phyloP scores from a whole-genome alignment of 2,888 invertebrate genomes.

The Eristalis tenax region DNA sequence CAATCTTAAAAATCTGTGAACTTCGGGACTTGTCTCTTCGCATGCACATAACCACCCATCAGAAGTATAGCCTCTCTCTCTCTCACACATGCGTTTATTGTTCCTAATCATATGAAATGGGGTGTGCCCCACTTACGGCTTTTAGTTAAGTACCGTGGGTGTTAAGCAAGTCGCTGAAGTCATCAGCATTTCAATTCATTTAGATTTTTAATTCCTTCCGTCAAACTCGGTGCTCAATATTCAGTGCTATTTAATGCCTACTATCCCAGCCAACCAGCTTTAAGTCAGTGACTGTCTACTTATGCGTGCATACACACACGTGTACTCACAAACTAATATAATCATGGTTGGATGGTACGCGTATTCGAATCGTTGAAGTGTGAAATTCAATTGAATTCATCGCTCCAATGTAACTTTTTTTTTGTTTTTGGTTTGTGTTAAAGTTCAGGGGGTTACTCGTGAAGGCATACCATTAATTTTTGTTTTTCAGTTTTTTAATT shows the following conservation, averaged over 20 bases:
- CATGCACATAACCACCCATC: too few species aligned
- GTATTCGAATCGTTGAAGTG: background rate
- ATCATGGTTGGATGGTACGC: background rate
- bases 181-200: background rate
- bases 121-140: too few species aligned
- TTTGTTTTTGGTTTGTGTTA: background rate
- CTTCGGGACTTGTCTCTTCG: too few species aligned
- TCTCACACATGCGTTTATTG: too few species aligned
- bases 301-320: background rate
- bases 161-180: background rate
- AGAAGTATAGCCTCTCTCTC: too few species aligned
- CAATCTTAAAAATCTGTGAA: too few species aligned
- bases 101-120: too few species aligned
- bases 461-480: background rate
- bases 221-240: background rate
- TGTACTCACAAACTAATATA: background rate
- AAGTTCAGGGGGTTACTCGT: constrained; percentile 20
- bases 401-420: constrained; percentile 2
- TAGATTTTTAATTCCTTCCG: background rate
- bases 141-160: background rate
- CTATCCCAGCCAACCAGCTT: background rate
- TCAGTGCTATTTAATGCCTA: background rate
- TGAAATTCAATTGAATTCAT: background rate
- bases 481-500: constrained; percentile 8
- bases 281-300: background rate